These are phyloP conservation scores for Eupeodes latifasciatus DNA, from an alignment of 2,888 invertebrate genomes.

Conservation along the genomic window DNA sequence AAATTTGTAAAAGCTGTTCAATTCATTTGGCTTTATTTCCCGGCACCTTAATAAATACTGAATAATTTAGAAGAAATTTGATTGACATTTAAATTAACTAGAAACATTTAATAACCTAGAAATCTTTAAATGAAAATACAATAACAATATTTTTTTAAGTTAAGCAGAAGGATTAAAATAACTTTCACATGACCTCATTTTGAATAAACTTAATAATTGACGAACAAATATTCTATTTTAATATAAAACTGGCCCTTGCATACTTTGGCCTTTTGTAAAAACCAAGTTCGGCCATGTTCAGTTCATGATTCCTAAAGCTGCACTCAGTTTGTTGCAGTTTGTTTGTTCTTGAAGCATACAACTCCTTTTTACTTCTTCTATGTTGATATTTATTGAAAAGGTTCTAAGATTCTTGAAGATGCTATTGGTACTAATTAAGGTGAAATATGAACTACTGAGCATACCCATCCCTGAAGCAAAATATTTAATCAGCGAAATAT, in stretches of 20 bases:
- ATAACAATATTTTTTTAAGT: too few relatives aligned
- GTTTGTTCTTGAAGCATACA: neutral
- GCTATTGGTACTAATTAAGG: constrained; percentile 25
- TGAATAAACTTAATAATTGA: too few relatives aligned
- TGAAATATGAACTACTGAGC: constrained; percentile 18
- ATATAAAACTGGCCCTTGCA: neutral
- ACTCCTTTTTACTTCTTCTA: neutral
- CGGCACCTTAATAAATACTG: too few relatives aligned
- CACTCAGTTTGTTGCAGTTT: constrained; percentile 1
- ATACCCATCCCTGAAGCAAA: neutral
- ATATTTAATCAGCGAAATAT: constrained; percentile 15
- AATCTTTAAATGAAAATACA: too few relatives aligned
- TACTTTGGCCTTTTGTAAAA: neutral
- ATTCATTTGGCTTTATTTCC: too few relatives aligned
- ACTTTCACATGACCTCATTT: too few relatives aligned
- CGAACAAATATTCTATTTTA: too few relatives aligned
- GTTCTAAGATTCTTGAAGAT: constrained; percentile 11
- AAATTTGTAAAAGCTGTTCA: too few relatives aligned
- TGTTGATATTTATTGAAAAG: constrained; percentile 28
- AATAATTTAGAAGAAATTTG: too few relatives aligned
- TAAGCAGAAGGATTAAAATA: too few relatives aligned
- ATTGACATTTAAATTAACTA: too few relatives aligned
- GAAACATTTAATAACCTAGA: too few relatives aligned
- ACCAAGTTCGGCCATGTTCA: neutral
- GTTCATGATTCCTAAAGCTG: neutral